Conservation (phyloP, 2,888 invertebrate species). For the Spilarctia lutea region DNA sequence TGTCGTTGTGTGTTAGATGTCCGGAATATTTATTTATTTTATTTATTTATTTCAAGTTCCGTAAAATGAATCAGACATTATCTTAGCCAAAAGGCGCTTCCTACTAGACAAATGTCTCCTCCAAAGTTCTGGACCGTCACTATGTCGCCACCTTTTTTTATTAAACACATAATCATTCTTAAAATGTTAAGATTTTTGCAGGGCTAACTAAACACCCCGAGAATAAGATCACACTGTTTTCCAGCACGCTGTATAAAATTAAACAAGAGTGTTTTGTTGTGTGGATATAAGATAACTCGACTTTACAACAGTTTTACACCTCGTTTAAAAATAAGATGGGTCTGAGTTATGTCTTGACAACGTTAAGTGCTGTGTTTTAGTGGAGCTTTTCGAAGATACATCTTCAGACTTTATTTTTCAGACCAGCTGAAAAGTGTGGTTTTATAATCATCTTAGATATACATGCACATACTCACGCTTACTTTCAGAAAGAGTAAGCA, state of each 20-base stretch:
- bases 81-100: no score
- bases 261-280: constrained; percentile 49
- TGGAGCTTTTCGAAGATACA: background rate
- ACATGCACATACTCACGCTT: background rate
- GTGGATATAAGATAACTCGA: constrained; percentile 29
- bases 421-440: background rate
- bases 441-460: background rate
- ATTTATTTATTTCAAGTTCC: no score
- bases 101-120: no score
- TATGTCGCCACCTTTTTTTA: no score
- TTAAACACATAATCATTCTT: no score
- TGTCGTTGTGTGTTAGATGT: no score
- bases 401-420: background rate
- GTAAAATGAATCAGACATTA: no score
- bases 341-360: constrained; percentile 18
- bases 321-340: constrained; percentile 41
- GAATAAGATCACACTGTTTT: background rate
- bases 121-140: no score
- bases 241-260: constrained; percentile 20
- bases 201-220: background rate
- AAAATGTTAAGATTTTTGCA: no score
- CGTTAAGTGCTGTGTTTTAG: constrained; percentile 13
- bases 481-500: background rate
- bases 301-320: constrained; percentile 45
- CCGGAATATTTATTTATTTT: no score